These are phyloP conservation scores for Carduelis carduelis DNA, from an alignment of 2,797 vertebrate species.

Conservation along the genomic window DNA sequence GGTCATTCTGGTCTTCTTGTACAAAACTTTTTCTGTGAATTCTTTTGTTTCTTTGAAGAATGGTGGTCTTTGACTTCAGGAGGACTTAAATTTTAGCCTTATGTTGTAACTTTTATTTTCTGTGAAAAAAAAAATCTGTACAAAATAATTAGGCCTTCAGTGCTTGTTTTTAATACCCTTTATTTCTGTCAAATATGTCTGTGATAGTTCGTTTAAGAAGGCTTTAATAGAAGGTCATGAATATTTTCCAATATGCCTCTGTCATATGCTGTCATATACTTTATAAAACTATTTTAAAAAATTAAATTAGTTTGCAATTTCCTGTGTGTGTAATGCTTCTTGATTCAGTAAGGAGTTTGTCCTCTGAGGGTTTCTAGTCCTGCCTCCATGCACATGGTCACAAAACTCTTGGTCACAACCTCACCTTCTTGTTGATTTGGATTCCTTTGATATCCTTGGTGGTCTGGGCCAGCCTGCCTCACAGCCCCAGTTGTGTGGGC, in stretches of 20 bases:
- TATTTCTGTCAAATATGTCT: background rate
- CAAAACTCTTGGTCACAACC: fast-evolving
- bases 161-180: background rate
- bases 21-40: background rate
- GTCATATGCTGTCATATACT: background rate
- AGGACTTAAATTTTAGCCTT: background rate
- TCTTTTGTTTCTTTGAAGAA: background rate
- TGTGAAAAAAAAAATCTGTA: background rate
- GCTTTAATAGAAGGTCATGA: background rate
- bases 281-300: background rate
- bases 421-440: background rate
- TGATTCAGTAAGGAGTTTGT: background rate
- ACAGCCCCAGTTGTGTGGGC: background rate
- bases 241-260: background rate
- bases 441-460: background rate
- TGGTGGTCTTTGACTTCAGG: background rate
- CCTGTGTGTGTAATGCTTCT: background rate
- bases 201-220: background rate
- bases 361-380: background rate
- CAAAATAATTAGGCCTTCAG: background rate
- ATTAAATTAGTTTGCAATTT: background rate
- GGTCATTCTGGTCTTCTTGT: background rate
- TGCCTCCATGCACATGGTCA: background rate
- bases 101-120: background rate
- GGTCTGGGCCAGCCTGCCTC: background rate